A percentile compares a stretch with the other conserved stretches of the same genome.
These are phyloP conservation scores for Lordiphosa clarofinis DNA, from an alignment of 1,140 invertebrate genomes.

Conservation along the genomic window DNA sequence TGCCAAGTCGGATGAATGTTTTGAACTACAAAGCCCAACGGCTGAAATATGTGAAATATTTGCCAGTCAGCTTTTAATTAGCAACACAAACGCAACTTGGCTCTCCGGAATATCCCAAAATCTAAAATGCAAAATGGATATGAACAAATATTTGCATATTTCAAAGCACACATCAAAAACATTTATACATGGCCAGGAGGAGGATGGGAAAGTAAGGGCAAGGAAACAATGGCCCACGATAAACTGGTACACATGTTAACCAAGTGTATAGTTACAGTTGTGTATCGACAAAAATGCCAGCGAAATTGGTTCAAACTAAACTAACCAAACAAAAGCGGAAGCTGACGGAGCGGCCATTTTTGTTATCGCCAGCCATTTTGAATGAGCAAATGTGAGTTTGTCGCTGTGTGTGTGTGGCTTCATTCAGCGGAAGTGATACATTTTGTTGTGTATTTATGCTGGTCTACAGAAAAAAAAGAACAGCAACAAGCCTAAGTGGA, in stretches of 20 bases:
- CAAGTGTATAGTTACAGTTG: constrained; percentile 59
- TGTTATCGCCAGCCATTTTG: constrained; percentile 75
- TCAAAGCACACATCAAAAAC: constrained; percentile 64
- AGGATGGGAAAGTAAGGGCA: neutral
- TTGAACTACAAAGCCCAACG: constrained; percentile 21
- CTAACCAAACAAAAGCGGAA: constrained; percentile 73
- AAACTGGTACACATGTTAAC: constrained; percentile 75
- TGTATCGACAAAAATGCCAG: constrained; percentile 10
- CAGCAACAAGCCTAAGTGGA: constrained; percentile 17
- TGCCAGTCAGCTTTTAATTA: constrained; percentile 67
- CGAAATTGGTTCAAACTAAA: constrained; percentile 61
- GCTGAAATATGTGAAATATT: constrained; percentile 44
- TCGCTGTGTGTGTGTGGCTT: constrained; percentile 7
- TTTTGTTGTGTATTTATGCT: constrained; percentile 51
- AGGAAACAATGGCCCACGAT: constrained; percentile 52
- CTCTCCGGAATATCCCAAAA: constrained; percentile 11
- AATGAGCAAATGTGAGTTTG: constrained; percentile 29
- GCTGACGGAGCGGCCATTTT: constrained; percentile 61
- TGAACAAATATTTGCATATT: constrained; percentile 73
- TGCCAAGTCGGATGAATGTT: no score
- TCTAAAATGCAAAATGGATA: constrained; percentile 41
- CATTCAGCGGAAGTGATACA: constrained; percentile 49
- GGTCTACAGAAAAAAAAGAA: constrained; percentile 21
- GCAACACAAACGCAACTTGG: constrained; percentile 38
- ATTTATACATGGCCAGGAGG: constrained; percentile 26